phyloP scores from a whole-genome alignment of 2,888 invertebrate genomes.

The Lapara coniferarum region DNA sequence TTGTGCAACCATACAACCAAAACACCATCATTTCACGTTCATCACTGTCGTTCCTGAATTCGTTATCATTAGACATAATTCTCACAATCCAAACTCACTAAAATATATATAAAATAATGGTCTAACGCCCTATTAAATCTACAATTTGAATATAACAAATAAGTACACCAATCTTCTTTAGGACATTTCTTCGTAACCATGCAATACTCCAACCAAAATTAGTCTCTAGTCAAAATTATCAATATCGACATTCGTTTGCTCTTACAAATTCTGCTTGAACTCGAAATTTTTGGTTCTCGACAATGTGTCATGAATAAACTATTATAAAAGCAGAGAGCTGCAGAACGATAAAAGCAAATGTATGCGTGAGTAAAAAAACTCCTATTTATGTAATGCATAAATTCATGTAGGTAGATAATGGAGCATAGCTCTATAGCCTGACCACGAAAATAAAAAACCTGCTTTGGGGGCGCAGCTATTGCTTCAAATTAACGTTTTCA shows the following conservation, averaged over 20 bases:
- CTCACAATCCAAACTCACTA: slow-evolving; percentile 4
- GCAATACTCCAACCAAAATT: slow-evolving; percentile 36
- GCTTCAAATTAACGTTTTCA: too few species aligned
- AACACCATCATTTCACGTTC: slow-evolving; percentile 30
- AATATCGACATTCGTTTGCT: slow-evolving; percentile 55
- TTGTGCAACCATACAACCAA: slow-evolving; percentile 51
- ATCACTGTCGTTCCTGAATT: not conserved
- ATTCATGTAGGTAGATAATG: slow-evolving; percentile 49
- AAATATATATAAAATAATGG: slow-evolving; percentile 27
- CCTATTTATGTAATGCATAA: slow-evolving; percentile 59
- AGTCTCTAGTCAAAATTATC: slow-evolving; percentile 41
- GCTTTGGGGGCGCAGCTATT: too few species aligned
- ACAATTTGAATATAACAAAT: slow-evolving; percentile 30
- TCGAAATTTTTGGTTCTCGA: slow-evolving; percentile 55
- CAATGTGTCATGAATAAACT: slow-evolving; percentile 48
- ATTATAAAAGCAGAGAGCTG: slow-evolving; percentile 56
- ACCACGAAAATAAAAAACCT: too few species aligned
- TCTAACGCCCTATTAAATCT: slow-evolving; percentile 32
- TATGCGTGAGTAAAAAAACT: slow-evolving; percentile 61
- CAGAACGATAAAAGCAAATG: slow-evolving; percentile 67
- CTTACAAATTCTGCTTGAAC: slow-evolving; percentile 56
- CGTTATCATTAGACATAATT: slow-evolving; percentile 15
- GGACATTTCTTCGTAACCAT: slow-evolving; percentile 29
- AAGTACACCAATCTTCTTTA: slow-evolving; percentile 33
- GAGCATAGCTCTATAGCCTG: slow-evolving; percentile 46